A percentile compares a stretch with the other conserved stretches of the same genome.
phyloP scores from a whole-genome alignment of 2,888 invertebrate species.

The Electrophaes corylata region DNA sequence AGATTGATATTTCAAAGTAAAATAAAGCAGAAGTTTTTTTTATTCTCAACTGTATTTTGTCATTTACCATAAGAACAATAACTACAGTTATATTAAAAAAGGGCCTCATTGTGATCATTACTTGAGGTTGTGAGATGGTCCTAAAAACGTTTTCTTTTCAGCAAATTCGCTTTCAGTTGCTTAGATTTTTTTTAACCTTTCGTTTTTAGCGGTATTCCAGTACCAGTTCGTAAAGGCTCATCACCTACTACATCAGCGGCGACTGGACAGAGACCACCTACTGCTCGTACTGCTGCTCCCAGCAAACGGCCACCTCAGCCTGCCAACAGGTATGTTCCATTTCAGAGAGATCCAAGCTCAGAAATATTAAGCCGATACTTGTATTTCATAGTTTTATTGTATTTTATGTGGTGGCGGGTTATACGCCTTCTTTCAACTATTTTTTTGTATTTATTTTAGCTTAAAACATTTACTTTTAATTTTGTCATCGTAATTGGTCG shows the following conservation, averaged over 20 bases:
- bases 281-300: conserved; percentile 47
- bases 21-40: too few species aligned
- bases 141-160: too few species aligned
- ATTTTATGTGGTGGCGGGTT: conserved; percentile 21
- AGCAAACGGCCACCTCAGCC: conserved; percentile 69
- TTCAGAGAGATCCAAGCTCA: neutral
- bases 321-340: conserved; percentile 64
- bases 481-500: too few species aligned
- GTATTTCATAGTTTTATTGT: neutral
- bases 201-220: conserved; percentile 79
- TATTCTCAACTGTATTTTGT: too few species aligned
- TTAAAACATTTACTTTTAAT: neutral
- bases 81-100: too few species aligned
- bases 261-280: conserved; percentile 48
- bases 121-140: too few species aligned
- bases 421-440: conserved; percentile 4
- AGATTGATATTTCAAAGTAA: too few species aligned
- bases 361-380: neutral
- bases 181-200: neutral
- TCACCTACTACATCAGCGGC: conserved; percentile 67
- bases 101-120: too few species aligned
- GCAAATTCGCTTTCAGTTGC: too few species aligned
- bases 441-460: neutral
- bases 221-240: conserved; percentile 75
- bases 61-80: too few species aligned